Conservation (phyloP, 2,113 vertebrate species). For the Parotia lawesii region DNA sequence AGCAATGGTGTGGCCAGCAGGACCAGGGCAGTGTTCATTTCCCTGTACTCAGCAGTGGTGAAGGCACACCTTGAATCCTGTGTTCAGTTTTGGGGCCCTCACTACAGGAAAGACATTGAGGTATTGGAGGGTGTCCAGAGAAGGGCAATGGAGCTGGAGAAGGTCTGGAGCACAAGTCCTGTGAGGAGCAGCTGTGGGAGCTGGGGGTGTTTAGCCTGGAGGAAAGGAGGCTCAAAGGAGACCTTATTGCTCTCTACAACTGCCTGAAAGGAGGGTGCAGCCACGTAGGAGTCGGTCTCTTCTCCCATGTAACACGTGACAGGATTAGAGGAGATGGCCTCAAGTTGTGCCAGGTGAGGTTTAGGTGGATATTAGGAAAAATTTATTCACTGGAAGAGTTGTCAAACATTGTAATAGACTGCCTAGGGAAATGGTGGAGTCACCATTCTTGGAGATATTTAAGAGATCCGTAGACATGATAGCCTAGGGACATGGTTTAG, state of each 20-base stretch:
- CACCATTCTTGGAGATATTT: not conserved
- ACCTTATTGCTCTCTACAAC: not conserved
- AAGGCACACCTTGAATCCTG: not conserved
- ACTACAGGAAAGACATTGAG: not conserved
- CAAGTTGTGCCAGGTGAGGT: not conserved
- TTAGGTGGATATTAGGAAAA: not conserved
- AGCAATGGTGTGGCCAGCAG: not conserved
- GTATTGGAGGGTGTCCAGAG: not conserved
- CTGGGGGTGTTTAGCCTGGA: not conserved
- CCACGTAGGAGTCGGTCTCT: fast-evolving
- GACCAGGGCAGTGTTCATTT: not conserved
- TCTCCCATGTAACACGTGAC: not conserved
- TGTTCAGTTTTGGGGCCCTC: not conserved
- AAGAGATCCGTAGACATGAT: not conserved
- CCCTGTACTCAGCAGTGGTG: not conserved
- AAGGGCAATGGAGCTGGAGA: not conserved
- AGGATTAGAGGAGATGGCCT: not conserved
- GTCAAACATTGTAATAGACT: not conserved
- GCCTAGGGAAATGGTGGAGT: not conserved
- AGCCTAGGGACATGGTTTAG: not conserved
- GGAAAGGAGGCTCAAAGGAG: not conserved
- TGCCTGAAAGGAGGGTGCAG: not conserved
- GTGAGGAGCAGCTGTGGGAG: not conserved
- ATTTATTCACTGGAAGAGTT: not conserved
- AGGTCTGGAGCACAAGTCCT: not conserved